A percentile compares a stretch with the other conserved stretches of the same genome.
These are phyloP conservation scores for Ferdinandea cuprea DNA, from an alignment of 2,888 invertebrate genomes.

Conservation along the genomic window DNA sequence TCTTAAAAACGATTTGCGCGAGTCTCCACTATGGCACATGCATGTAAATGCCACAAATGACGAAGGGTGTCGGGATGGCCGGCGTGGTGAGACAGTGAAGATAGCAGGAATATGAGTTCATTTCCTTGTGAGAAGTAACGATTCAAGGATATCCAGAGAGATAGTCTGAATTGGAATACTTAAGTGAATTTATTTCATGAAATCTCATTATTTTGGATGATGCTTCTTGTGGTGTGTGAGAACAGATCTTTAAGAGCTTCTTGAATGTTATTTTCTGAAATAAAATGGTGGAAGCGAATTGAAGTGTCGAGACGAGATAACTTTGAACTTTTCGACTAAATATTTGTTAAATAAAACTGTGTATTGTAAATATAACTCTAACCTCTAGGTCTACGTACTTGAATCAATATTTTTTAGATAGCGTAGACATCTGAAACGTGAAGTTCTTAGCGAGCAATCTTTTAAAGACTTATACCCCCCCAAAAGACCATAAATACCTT, in stretches of 20 bases:
- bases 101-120: conserved; percentile 73
- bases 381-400: too few relatives aligned
- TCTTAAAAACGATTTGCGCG: conserved; percentile 70
- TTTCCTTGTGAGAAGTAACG: conserved; percentile 63
- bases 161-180: conserved; percentile 54
- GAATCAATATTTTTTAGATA: too few relatives aligned
- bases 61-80: too few relatives aligned
- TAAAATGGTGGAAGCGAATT: not conserved
- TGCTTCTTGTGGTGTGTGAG: conserved; percentile 2
- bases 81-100: not conserved
- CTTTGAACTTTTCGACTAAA: too few relatives aligned
- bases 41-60: conserved; percentile 40
- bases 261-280: not conserved
- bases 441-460: too few relatives aligned
- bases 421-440: too few relatives aligned
- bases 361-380: too few relatives aligned
- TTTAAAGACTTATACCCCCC: too few relatives aligned
- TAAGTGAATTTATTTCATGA: conserved; percentile 51
- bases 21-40: conserved; percentile 46
- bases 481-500: too few relatives aligned
- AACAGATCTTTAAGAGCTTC: not conserved
- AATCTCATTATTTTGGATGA: conserved; percentile 61
- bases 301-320: not conserved
- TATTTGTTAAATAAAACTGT: too few relatives aligned
- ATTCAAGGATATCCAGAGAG: conserved; percentile 48